These are phyloP conservation scores for Bos taurus DNA, from an alignment of 2,113 vertebrate species.

Conservation along the genomic window DNA sequence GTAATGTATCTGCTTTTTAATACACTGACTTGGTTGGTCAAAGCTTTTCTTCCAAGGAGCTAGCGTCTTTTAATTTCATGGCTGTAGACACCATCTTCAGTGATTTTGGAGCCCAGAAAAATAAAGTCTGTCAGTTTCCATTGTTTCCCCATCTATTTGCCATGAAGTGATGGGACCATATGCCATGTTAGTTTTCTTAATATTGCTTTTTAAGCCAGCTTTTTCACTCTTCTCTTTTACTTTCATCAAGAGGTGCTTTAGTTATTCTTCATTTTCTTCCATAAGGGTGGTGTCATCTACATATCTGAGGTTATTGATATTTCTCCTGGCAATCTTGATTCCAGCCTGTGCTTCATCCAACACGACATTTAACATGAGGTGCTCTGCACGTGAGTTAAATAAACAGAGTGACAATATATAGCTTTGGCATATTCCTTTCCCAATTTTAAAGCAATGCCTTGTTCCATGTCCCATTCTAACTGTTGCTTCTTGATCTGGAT, in stretches of 20 bases:
- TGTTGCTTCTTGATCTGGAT: not conserved
- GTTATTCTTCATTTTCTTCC: not conserved
- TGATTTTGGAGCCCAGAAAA: not conserved
- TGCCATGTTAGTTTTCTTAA: not conserved
- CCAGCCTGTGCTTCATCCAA: not conserved
- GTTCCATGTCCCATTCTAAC: not conserved
- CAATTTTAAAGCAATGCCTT: not conserved
- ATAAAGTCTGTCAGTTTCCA: not conserved
- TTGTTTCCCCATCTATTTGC: not conserved
- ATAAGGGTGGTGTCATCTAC: not conserved
- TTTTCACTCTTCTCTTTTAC: not conserved
- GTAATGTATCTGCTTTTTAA: not conserved
- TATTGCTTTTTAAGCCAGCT: not conserved
- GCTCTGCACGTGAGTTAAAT: not conserved
- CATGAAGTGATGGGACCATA: not conserved
- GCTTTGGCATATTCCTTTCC: not conserved
- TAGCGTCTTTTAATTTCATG: not conserved
- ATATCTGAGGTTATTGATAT: not conserved
- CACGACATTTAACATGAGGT: not conserved
- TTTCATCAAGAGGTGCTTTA: not conserved
- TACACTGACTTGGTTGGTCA: accelerated
- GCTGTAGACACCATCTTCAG: not conserved
- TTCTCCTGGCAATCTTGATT: not conserved
- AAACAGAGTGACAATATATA: not conserved
- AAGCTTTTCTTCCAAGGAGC: not conserved